Evolutionary conservation across 2,797 vertebrate genomes (phyloP).

Genomic region (Arremon aurantiirostris): DNA sequence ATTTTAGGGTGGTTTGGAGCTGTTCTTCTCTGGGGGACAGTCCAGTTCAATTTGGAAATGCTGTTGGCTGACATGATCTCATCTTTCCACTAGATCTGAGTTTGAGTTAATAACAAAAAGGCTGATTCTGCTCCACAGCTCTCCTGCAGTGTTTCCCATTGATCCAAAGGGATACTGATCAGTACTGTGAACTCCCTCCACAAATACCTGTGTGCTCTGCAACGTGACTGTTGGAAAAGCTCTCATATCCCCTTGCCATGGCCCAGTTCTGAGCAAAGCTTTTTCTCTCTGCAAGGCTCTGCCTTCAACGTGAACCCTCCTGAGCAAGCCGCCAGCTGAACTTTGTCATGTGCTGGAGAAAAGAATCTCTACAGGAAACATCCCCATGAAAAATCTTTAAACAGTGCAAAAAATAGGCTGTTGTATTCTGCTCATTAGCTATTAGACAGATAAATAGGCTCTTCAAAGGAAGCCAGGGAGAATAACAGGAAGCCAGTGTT

Average conservation of each 20-base stretch:
- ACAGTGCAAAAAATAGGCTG: conserved; percentile 17
- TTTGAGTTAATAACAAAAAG: background rate
- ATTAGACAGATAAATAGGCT: conserved; percentile 40
- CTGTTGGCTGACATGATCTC: background rate
- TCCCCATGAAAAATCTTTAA: conserved; percentile 36
- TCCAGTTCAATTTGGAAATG: background rate
- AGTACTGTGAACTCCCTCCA: background rate
- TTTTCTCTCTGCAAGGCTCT: background rate
- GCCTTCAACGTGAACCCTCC: background rate
- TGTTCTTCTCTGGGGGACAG: background rate
- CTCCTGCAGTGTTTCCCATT: background rate
- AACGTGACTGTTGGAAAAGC: background rate
- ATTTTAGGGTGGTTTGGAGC: background rate
- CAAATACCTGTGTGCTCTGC: background rate
- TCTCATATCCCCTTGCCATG: background rate
- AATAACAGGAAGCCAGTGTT: conserved; percentile 73
- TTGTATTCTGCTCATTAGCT: conserved; percentile 41
- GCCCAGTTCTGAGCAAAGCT: background rate
- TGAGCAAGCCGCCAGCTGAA: background rate
- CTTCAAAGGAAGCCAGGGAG: conserved; percentile 69
- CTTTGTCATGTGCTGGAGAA: conserved; percentile 23
- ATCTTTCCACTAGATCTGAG: background rate
- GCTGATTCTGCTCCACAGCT: background rate
- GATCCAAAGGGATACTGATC: background rate
- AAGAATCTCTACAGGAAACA: conserved; percentile 53